Evolutionary conservation across 2,888 invertebrate species (phyloP).

Genomic region (Cylloceria caligata): DNA sequence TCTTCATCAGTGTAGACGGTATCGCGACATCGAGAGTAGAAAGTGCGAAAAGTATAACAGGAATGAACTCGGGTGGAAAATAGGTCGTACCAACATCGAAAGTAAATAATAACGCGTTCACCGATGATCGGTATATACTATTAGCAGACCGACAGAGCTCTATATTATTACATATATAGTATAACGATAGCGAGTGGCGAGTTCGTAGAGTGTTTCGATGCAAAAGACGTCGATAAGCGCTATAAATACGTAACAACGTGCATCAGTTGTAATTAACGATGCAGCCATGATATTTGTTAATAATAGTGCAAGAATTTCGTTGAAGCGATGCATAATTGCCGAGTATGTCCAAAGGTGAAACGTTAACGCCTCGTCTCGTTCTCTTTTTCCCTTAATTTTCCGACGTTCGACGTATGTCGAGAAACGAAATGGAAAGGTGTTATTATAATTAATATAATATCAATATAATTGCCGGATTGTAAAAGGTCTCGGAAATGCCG

Average conservation of each 20-base stretch:
- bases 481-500: constrained; percentile 29
- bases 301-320: constrained; percentile 42
- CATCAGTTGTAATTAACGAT: constrained; percentile 22
- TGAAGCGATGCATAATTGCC: constrained; percentile 31
- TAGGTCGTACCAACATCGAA: constrained; percentile 75
- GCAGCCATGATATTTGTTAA: not conserved
- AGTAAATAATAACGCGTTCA: constrained; percentile 71
- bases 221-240: constrained; percentile 43
- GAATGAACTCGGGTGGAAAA: constrained; percentile 70
- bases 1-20: not conserved
- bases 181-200: not conserved
- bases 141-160: not conserved
- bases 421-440: constrained; percentile 53
- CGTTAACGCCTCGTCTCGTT: constrained; percentile 28
- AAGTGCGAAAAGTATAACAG: constrained; percentile 62
- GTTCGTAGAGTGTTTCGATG: constrained; percentile 1
- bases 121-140: constrained; percentile 4
- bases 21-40: constrained; percentile 51
- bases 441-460: constrained; percentile 53
- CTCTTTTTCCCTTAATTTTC: not conserved
- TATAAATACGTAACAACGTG: constrained; percentile 16
- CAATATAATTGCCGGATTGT: constrained; percentile 27
- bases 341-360: constrained; percentile 52
- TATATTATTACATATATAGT: not conserved
- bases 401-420: constrained; percentile 12